These are phyloP conservation scores for Bovichtus variegatus DNA, from an alignment of 2,797 vertebrate genomes.

Conservation along the genomic window DNA sequence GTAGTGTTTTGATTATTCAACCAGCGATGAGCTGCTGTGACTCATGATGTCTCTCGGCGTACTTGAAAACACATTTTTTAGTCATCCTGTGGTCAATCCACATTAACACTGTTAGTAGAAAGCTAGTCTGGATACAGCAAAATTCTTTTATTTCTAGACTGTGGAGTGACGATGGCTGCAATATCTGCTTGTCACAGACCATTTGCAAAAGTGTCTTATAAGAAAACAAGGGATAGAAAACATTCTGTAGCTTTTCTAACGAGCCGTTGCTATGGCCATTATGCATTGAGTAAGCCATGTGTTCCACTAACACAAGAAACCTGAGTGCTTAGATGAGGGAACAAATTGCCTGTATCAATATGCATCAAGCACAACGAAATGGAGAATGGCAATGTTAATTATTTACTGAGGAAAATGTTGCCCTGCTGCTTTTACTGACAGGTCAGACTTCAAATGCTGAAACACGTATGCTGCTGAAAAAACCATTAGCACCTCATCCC, in stretches of 20 bases:
- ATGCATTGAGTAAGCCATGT: slow-evolving; percentile 55
- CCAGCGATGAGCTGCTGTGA: slow-evolving; percentile 35
- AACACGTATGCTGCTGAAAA: slow-evolving; percentile 58
- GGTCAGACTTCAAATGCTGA: slow-evolving; percentile 75
- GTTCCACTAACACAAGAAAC: slow-evolving; percentile 62
- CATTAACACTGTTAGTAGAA: slow-evolving; percentile 26
- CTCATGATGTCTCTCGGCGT: slow-evolving; percentile 32
- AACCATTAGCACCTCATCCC: slow-evolving; percentile 62
- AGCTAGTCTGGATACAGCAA: not conserved
- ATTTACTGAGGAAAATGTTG: slow-evolving; percentile 74
- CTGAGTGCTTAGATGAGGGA: slow-evolving; percentile 67
- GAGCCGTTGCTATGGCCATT: slow-evolving; percentile 63
- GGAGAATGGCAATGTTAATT: slow-evolving; percentile 71
- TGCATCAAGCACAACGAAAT: slow-evolving; percentile 61
- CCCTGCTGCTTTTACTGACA: slow-evolving; percentile 70
- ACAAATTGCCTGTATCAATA: slow-evolving; percentile 78
- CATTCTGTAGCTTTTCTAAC: slow-evolving; percentile 43
- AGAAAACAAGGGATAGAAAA: slow-evolving; percentile 23
- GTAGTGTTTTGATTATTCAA: slow-evolving; percentile 45
- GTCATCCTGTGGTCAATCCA: slow-evolving; percentile 27
- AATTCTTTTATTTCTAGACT: slow-evolving; percentile 13
- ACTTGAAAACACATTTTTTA: slow-evolving; percentile 15
- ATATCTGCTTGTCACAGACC: slow-evolving; percentile 6
- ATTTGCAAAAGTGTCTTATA: slow-evolving; percentile 33
- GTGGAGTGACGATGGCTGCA: slow-evolving; percentile 24